Conservation (phyloP, 1,140 invertebrate genomes). For the Diorhabda elongata region DNA sequence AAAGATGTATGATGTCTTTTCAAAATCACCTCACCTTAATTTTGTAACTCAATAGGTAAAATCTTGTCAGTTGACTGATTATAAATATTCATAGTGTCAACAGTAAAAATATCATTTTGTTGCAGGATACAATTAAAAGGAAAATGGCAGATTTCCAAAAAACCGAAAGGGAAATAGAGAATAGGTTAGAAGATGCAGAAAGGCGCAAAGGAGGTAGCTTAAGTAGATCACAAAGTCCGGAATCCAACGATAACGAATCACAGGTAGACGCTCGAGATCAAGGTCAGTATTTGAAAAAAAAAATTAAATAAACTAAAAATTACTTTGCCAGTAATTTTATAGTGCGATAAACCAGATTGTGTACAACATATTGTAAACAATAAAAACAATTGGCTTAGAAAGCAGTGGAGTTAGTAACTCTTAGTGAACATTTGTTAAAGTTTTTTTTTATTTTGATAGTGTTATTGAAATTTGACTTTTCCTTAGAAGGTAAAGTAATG, state of each 20-base stretch:
- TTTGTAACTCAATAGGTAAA: too few relatives aligned
- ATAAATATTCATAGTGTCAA: too few relatives aligned
- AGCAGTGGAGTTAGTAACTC: neutral
- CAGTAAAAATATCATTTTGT: neutral
- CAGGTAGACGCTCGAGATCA: conserved; percentile 41
- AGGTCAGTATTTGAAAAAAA: conserved; percentile 39
- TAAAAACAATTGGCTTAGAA: neutral
- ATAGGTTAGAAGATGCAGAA: conserved; percentile 35
- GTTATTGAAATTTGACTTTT: neutral
- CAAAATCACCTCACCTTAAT: too few relatives aligned
- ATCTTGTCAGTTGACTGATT: too few relatives aligned
- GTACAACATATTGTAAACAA: too few relatives aligned
- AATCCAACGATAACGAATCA: conserved; percentile 37
- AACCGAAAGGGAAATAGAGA: conserved; percentile 41
- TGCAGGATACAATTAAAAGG: conserved; percentile 39
- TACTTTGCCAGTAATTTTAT: too few relatives aligned
- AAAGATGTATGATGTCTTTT: too few relatives aligned
- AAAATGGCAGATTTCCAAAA: conserved; percentile 39
- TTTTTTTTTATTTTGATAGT: neutral
- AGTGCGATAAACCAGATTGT: too few relatives aligned
- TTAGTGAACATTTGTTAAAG: conserved; percentile 1
- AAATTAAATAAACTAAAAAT: too few relatives aligned
- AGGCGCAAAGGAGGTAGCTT: conserved; percentile 24
- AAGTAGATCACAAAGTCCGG: conserved; percentile 33
- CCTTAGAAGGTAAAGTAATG: neutral